A percentile compares a stretch with the other conserved stretches of the same genome.
Conservation (phyloP, 2,797 vertebrate genomes). For the Xiphophorus birchmanni region DNA sequence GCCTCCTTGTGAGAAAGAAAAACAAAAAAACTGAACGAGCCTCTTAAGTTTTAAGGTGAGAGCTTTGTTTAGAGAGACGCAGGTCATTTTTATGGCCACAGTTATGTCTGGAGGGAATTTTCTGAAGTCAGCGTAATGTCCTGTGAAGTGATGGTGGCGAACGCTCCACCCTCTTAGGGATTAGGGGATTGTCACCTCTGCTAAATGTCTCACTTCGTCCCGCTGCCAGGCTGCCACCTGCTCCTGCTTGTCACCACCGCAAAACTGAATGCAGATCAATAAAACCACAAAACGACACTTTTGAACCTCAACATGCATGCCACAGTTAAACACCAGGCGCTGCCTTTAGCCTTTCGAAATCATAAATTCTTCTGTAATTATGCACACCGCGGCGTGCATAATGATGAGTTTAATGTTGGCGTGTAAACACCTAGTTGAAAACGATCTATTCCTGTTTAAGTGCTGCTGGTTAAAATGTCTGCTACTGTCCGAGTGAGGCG, state of each 20-base stretch:
- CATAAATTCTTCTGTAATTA: slow-evolving; percentile 1
- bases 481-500: not conserved
- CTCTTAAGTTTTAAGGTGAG: not conserved
- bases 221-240: slow-evolving; percentile 27
- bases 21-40: not conserved
- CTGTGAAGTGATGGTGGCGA: slow-evolving; percentile 24
- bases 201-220: slow-evolving; percentile 21
- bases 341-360: not conserved
- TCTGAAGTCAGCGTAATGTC: not conserved
- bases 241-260: slow-evolving; percentile 40
- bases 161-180: slow-evolving; percentile 32
- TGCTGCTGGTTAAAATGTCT: slow-evolving; percentile 3
- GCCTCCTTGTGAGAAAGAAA: not conserved
- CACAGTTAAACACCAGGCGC: not conserved
- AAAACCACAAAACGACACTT: not conserved
- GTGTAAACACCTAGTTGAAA: slow-evolving; percentile 19
- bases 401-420: slow-evolving; percentile 15
- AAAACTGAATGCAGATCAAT: slow-evolving; percentile 22
- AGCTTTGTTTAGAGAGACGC: not conserved
- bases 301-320: not conserved
- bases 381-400: not conserved
- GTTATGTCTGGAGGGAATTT: not conserved
- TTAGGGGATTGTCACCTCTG: slow-evolving; percentile 36
- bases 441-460: slow-evolving; percentile 2
- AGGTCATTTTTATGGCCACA: not conserved